These are phyloP conservation scores for Anagrus nilaparvatae DNA, from an alignment of 1,140 invertebrate genomes.

Conservation along the genomic window DNA sequence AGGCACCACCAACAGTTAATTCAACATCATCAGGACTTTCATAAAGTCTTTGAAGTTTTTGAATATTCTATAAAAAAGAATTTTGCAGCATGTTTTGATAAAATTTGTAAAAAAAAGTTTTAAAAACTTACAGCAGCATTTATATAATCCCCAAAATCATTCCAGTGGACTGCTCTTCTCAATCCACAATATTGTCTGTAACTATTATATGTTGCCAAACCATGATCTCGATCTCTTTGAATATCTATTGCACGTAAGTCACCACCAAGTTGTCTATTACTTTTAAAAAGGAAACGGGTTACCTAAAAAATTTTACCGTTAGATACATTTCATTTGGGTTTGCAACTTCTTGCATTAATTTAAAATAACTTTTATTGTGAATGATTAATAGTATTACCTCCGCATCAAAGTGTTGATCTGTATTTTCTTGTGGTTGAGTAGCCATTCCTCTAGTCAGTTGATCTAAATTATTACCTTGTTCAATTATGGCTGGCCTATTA, in stretches of 20 bases:
- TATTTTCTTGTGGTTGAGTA: conserved; percentile 58
- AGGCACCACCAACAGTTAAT: conserved; percentile 73
- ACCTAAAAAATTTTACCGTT: too few species aligned
- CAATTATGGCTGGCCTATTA: conserved; percentile 58
- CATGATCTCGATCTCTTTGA: conserved; percentile 83
- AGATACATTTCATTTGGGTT: too few species aligned
- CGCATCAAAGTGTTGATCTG: conserved; percentile 60
- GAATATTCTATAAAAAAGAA: conserved; percentile 52
- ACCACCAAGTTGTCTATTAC: conserved; percentile 56
- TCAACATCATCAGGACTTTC: conserved; percentile 76
- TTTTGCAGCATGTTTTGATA: too few species aligned
- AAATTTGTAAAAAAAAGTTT: neutral
- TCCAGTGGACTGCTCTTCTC: conserved; percentile 56
- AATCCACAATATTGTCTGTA: conserved; percentile 73
- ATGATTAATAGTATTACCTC: too few species aligned
- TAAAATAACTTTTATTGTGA: too few species aligned
- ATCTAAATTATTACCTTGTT: conserved; percentile 59
- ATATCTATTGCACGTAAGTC: conserved; percentile 79
- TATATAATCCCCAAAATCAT: conserved; percentile 69
- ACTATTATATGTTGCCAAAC: conserved; percentile 71
- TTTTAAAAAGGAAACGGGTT: conserved; percentile 66
- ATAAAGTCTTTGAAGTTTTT: conserved; percentile 54
- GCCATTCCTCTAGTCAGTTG: conserved; percentile 59
- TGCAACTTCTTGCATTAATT: too few species aligned
- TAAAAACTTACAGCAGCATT: conserved; percentile 44